phyloP scores from a whole-genome alignment of 2,888 invertebrate species.

The Caenorhabditis macrosperma region DNA sequence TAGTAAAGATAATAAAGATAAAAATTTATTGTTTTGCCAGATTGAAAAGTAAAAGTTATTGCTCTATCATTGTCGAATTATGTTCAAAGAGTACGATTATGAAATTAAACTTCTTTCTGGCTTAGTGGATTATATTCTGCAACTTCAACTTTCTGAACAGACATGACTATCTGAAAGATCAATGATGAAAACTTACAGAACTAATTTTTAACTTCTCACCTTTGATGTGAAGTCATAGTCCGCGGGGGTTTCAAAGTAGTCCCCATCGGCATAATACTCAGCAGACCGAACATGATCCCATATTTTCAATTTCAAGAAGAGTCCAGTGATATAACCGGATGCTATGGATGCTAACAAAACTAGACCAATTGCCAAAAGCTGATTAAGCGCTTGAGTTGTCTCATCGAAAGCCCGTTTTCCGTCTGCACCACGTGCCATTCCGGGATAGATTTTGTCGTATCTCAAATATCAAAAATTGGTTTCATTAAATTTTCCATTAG shows the following conservation, averaged over 20 bases:
- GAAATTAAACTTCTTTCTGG: constrained; percentile 65
- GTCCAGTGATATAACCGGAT: constrained; percentile 86
- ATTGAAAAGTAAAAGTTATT: no score
- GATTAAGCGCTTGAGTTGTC: constrained; percentile 88
- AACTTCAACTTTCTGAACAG: constrained; percentile 73
- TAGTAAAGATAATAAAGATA: no score
- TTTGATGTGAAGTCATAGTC: constrained; percentile 78
- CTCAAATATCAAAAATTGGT: constrained; percentile 30
- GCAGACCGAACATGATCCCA: constrained; percentile 73
- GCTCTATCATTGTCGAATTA: no score
- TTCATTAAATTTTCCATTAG: constrained; percentile 12
- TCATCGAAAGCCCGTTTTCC: constrained; percentile 82
- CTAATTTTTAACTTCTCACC: constrained; percentile 45
- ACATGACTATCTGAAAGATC: constrained; percentile 67
- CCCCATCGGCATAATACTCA: constrained; percentile 75
- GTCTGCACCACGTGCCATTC: constrained; percentile 53
- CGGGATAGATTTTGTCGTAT: constrained; percentile 67
- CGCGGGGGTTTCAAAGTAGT: constrained; percentile 76
- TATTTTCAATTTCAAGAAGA: constrained; percentile 69
- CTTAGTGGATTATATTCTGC: constrained; percentile 68
- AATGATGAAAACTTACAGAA: background rate
- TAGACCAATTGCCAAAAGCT: constrained; percentile 86
- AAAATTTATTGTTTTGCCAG: no score
- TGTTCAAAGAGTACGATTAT: no score
- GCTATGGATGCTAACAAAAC: constrained; percentile 86